Conservation (phyloP, 1,140 invertebrate species). For the Asbolus verrucosus region DNA sequence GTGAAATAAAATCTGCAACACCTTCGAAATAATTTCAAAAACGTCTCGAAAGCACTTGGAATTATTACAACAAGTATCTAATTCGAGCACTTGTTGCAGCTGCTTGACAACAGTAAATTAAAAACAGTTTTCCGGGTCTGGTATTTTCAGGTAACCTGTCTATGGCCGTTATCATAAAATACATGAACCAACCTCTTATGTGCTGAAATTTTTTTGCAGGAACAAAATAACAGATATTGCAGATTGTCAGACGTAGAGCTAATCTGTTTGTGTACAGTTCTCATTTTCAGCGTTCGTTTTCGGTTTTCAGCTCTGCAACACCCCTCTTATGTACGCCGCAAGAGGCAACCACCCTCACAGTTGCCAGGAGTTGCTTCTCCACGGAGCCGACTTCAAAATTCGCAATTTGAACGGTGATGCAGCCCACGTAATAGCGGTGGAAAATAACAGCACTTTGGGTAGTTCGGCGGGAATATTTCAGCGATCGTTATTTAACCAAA, state of each 20-base stretch:
- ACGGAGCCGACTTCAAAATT: constrained; percentile 82
- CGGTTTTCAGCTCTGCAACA: constrained; percentile 83
- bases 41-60: background rate
- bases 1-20: constrained; percentile 1
- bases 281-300: constrained; percentile 28
- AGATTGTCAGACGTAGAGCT: no score
- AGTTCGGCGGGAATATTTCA: constrained; percentile 51
- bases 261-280: background rate
- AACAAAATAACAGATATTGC: background rate
- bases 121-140: no score
- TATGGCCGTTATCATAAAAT: no score
- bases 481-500: constrained; percentile 6
- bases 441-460: constrained; percentile 74
- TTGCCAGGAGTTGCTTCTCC: constrained; percentile 82
- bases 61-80: background rate
- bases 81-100: no score
- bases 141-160: no score
- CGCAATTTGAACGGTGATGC: constrained; percentile 84
- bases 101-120: no score
- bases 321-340: constrained; percentile 90
- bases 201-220: no score
- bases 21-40: background rate
- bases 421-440: constrained; percentile 83
- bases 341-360: constrained; percentile 88
- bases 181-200: no score